Evolutionary conservation across 2,888 invertebrate species (phyloP), one percentile per base, ranked within the genome.

Genomic region (Campopleginae sp.): DNA sequence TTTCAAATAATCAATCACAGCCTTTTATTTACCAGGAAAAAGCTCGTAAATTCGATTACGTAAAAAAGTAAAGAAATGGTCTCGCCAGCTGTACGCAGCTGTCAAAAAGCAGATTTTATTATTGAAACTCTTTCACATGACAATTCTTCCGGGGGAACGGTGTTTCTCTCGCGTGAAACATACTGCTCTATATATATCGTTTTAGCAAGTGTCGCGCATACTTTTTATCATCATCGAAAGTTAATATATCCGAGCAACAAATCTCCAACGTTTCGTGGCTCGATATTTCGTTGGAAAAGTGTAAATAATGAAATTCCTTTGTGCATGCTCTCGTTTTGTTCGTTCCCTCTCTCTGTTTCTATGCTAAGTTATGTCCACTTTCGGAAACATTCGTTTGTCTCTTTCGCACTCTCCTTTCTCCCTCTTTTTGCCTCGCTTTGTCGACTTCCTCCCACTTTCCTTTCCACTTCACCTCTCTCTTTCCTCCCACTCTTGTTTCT

Each of bases 351-450:
- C 61, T 71, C 71, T 77, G 82, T 82, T 74, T 82, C 82, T 68
- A 78, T 82, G 78, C 78, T n/a, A 72, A 78, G 58, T 78, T 75
- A 82, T 78, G 75, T 54, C 85, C 66, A 75, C 76, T 72, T 85
- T 85, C 76, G 82, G 82, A 85, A 82, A 71, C 82, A 79, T 65
- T 80, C 63, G 46, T 75, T 71, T 46, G 51, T 82, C 82, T 66
- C 71, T 65, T 71, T 82, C 70, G 70, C 78, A 72, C 71, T 12
- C 63, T 65, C 46, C 38, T 58, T 68, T 51, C 72, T 51, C 61
- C 38, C 33, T 51, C 23, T 54, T 82, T 70, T 27, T 80, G 31
- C 63, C 63, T 68, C 72, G 48, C 63, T 65, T 76, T 44, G 70
- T 65, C 68, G 78, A 79, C 75, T 75, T 65, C 74, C 80, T 76